Percentiles rank a stretch among this genome's conserved stretches.
phyloP scores from a whole-genome alignment of 2,888 invertebrate species.

The Drosophila antonietae region DNA sequence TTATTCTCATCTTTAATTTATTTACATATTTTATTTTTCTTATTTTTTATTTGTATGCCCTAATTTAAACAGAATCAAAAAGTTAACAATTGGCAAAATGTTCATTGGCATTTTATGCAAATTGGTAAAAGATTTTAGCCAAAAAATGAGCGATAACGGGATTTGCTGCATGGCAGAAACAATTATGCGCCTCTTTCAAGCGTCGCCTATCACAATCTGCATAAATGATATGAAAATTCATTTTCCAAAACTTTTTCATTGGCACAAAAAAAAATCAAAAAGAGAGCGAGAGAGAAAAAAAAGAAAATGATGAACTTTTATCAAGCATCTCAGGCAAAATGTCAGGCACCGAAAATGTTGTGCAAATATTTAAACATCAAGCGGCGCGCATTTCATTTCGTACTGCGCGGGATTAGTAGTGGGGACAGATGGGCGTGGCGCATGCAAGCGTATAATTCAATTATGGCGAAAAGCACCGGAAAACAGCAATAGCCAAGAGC shows the following conservation, averaged over 20 bases:
- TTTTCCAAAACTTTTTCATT: conserved; percentile 35
- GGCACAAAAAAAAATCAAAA: not conserved
- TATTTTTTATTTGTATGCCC: not conserved
- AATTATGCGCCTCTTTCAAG: conserved; percentile 32
- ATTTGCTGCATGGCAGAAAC: conserved; percentile 11
- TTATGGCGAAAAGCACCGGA: conserved; percentile 53
- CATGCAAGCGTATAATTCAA: conserved; percentile 69
- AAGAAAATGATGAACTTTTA: conserved; percentile 5
- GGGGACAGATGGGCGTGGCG: conserved; percentile 28
- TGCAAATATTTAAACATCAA: conserved; percentile 41
- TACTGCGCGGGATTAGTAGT: conserved; percentile 12
- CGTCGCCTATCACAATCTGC: conserved; percentile 34
- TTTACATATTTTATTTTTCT: not conserved
- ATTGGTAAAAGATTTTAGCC: conserved; percentile 18
- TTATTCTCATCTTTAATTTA: not conserved
- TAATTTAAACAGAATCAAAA: not conserved
- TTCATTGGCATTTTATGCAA: conserved; percentile 21
- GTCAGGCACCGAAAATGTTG: conserved; percentile 25
- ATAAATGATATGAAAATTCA: conserved; percentile 42
- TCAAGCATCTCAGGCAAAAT: conserved; percentile 35
- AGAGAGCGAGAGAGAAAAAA: not conserved
- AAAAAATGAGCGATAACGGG: conserved; percentile 25
- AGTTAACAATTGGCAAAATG: conserved; percentile 16
- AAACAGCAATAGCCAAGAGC: conserved; percentile 35
- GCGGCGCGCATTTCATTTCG: not conserved